Conservation (phyloP, 2,888 invertebrate species). For the Phalangium opilio region DNA sequence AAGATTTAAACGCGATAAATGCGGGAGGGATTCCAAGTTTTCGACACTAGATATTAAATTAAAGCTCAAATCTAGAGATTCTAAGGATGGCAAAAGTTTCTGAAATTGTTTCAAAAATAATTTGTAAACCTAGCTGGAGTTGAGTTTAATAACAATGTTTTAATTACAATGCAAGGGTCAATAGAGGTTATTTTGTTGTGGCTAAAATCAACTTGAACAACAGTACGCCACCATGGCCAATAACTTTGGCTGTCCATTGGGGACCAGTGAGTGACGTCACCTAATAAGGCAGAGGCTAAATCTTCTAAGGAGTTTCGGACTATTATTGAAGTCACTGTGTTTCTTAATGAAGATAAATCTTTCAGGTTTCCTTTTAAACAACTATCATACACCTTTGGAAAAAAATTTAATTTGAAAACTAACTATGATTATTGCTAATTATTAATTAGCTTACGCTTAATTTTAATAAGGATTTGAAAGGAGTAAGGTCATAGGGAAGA, state of each 20-base stretch:
- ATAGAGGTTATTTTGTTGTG: slow-evolving; percentile 32
- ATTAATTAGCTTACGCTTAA: slow-evolving; percentile 44
- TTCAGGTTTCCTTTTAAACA: slow-evolving; percentile 45
- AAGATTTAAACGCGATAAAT: slow-evolving; percentile 8
- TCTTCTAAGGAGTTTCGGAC: slow-evolving; percentile 51
- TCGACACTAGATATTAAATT: slow-evolving; percentile 25
- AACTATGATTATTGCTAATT: not conserved
- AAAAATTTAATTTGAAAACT: not conserved
- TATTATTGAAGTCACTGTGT: slow-evolving; percentile 46
- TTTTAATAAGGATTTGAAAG: slow-evolving; percentile 57
- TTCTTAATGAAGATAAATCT: slow-evolving; percentile 44
- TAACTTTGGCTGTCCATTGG: slow-evolving; percentile 3
- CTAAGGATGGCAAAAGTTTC: slow-evolving; percentile 37
- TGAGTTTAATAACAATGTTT: not conserved
- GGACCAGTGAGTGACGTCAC: slow-evolving; percentile 44
- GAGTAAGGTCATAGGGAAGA: slow-evolving; percentile 60
- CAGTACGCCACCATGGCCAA: slow-evolving; percentile 12
- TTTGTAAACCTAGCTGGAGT: not conserved
- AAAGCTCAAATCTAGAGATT: slow-evolving; percentile 44
- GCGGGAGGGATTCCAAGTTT: slow-evolving; percentile 12
- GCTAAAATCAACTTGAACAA: slow-evolving; percentile 31
- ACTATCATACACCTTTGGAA: slow-evolving; percentile 8
- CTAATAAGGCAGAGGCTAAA: slow-evolving; percentile 62
- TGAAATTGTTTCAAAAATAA: slow-evolving; percentile 17
- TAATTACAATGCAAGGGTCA: slow-evolving; percentile 20